Base-by-base conservation (phyloP, 2,113 vertebrate species). In the Jacana jacana region DNA sequence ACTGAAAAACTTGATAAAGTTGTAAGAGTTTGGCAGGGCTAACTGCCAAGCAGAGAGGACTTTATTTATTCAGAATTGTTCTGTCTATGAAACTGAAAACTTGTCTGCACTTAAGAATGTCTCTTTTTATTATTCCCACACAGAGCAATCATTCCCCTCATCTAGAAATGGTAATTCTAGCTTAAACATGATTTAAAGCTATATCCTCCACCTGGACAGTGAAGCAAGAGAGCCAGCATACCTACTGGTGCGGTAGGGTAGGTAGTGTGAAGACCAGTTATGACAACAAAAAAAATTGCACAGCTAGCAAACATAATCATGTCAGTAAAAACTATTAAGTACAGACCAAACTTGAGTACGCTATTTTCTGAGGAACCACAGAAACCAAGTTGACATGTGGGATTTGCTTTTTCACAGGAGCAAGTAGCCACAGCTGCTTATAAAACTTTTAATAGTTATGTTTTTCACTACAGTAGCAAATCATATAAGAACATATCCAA, bases 391-490 rank as follows among this genome's bases (percentile, higher is more conserved):
- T 79, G 25, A 82, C 72, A 65, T 84, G 89, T 61, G 61, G 30
- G 40, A 76, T 92, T 94, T 72, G 12, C 35, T 79, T 84, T 92
- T 93, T 87, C 10, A 25, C 22, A 89, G 35, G 7, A 66, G 28
- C 57, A 85, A 89, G 39, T 61, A 92, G 65, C 48, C 81, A 69
- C 57, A 92, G 35, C 33, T 79, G 84, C 57, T 85, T 79, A 65
- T 69, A 40, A 93, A 93, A 93, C 48, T 79, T 84, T 84, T 81
- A 85, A 81, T 39, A 70, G 80, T 22, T 86, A 22, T 68, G 75
- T 60, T 95, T 93, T 81, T 89, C n/a, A 72, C 55, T 84, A n/a
- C 61, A 46, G 73, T 57, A 85, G 78, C 30, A 91, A 85, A 91
- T 69, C 12, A 72, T 48, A 8, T 8, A 87, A 78, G 30, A 93